Evolutionary conservation across 2,113 vertebrate species (phyloP).

Genomic region (Cheilinus undulatus): DNA sequence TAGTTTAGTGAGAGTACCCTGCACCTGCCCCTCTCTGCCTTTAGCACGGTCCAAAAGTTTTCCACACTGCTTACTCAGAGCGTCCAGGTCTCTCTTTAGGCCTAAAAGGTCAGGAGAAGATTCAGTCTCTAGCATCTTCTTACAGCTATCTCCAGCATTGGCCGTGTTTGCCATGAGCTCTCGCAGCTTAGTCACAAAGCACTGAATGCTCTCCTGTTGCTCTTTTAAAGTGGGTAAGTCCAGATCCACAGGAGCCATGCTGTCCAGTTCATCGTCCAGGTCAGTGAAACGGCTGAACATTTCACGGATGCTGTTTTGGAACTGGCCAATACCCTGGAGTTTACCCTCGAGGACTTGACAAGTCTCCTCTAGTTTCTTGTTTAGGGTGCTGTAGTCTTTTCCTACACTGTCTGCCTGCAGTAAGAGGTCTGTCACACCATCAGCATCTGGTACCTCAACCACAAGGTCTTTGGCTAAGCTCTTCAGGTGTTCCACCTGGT

Average conservation of each 20-base stretch:
- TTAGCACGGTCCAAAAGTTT: conserved; percentile 93
- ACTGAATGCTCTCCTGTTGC: conserved; percentile 87
- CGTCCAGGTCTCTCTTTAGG: conserved; percentile 93
- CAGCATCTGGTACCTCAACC: conserved; percentile 86
- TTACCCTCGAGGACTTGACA: conserved; percentile 92
- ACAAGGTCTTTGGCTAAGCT: conserved; percentile 89
- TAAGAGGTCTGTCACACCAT: conserved; percentile 90
- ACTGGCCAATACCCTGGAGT: conserved; percentile 95
- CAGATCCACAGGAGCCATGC: conserved; percentile 91
- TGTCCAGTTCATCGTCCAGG: conserved; percentile 95
- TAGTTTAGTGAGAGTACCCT: conserved; percentile 82
- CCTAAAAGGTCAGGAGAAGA: conserved; percentile 93
- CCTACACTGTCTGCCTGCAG: conserved; percentile 88
- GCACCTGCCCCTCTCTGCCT: conserved; percentile 87
- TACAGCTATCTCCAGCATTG: conserved; percentile 90
- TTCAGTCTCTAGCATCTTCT: conserved; percentile 91
- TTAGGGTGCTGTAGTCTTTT: conserved; percentile 84
- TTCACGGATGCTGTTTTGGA: conserved; percentile 95
- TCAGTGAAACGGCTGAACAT: conserved; percentile 96
- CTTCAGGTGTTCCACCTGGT: conserved; percentile 87
- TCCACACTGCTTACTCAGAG: conserved; percentile 94
- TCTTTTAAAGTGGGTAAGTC: conserved; percentile 82
- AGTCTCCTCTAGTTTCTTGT: conserved; percentile 86
- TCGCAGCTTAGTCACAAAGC: conserved; percentile 89
- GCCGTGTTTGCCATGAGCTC: conserved; percentile 88